These are phyloP conservation scores for Muscina levida DNA, from an alignment of 2,888 invertebrate genomes.

Conservation along the genomic window DNA sequence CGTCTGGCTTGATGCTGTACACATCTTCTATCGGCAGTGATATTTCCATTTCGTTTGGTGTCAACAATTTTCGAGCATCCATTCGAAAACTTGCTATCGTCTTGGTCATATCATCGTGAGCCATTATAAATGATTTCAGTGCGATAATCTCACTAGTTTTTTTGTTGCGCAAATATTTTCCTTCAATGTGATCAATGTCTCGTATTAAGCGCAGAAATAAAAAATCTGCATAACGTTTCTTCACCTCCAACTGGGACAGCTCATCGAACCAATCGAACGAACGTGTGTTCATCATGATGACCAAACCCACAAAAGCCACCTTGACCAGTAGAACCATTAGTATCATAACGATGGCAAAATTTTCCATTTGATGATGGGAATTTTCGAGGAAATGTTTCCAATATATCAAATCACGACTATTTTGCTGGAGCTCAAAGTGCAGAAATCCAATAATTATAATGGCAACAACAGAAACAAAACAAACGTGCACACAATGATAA, in stretches of 20 bases:
- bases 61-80: slow-evolving; percentile 75
- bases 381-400: slow-evolving; percentile 67
- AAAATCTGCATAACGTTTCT: slow-evolving; percentile 77
- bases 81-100: slow-evolving; percentile 77
- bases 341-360: slow-evolving; percentile 65
- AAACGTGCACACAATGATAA: slow-evolving; percentile 66
- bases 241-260: slow-evolving; percentile 73
- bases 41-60: slow-evolving; percentile 75
- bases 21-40: slow-evolving; percentile 76
- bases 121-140: slow-evolving; percentile 71
- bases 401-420: slow-evolving; percentile 68
- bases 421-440: slow-evolving; percentile 70
- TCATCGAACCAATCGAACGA: slow-evolving; percentile 69
- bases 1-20: slow-evolving; percentile 73
- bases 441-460: slow-evolving; percentile 67
- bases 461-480: slow-evolving; percentile 62
- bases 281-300: slow-evolving; percentile 68
- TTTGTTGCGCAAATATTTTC: slow-evolving; percentile 68
- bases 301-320: slow-evolving; percentile 64
- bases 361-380: slow-evolving; percentile 66
- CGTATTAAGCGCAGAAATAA: slow-evolving; percentile 75
- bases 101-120: slow-evolving; percentile 75
- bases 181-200: slow-evolving; percentile 74
- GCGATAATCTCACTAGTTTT: slow-evolving; percentile 67
- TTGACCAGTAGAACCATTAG: slow-evolving; percentile 66